A percentile compares a stretch with the other conserved stretches of the same genome.
phyloP scores from a whole-genome alignment of 35 echinoderm and acorn worm genomes.

The Lytechinus variegatus region DNA sequence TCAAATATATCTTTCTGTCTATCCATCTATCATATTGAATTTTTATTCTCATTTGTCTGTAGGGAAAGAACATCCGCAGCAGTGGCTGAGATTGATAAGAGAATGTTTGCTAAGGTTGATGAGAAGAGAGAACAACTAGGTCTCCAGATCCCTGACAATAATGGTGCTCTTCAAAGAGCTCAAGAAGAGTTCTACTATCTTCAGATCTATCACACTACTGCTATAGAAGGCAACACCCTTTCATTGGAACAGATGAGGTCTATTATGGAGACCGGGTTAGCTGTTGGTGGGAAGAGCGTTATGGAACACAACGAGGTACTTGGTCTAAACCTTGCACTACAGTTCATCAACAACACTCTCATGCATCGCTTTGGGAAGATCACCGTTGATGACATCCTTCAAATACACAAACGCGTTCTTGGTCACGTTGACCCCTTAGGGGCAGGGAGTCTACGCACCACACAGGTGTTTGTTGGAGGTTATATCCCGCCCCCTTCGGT shows the following conservation, averaged over 20 bases:
- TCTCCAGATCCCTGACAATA: conserved; percentile 62
- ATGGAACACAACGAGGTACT: conserved; percentile 97
- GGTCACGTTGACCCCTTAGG: conserved; percentile 87
- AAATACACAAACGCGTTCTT: conserved; percentile 85
- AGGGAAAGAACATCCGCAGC: conserved; percentile 70
- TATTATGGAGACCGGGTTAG: conserved; percentile 91
- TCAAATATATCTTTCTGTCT: too few species aligned
- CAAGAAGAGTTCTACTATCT: conserved; percentile 89
- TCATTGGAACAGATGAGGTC: conserved; percentile 85
- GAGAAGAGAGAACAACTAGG: conserved; percentile 61
- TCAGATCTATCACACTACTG: conserved; percentile 93
- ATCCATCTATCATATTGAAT: too few species aligned
- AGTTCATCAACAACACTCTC: conserved; percentile 92
- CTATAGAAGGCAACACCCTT: conserved; percentile 96
- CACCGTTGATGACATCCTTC: conserved; percentile 76
- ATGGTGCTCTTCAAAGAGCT: conserved; percentile 71
- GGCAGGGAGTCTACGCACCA: conserved; percentile 79
- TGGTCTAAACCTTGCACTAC: conserved; percentile 79
- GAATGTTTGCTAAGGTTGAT: conserved; percentile 75
- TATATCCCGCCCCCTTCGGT: conserved; percentile 82
- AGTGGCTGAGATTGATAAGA: conserved; percentile 87
- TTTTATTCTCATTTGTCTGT: not conserved
- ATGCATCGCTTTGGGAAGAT: conserved; percentile 78
- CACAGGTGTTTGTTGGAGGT: conserved; percentile 90
- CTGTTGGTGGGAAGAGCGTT: conserved; percentile 87